Percentiles rank a stretch among this genome's conserved stretches.
These are phyloP conservation scores for Siniperca undulata DNA, from an alignment of 2,797 vertebrate genomes.

Conservation along the genomic window DNA sequence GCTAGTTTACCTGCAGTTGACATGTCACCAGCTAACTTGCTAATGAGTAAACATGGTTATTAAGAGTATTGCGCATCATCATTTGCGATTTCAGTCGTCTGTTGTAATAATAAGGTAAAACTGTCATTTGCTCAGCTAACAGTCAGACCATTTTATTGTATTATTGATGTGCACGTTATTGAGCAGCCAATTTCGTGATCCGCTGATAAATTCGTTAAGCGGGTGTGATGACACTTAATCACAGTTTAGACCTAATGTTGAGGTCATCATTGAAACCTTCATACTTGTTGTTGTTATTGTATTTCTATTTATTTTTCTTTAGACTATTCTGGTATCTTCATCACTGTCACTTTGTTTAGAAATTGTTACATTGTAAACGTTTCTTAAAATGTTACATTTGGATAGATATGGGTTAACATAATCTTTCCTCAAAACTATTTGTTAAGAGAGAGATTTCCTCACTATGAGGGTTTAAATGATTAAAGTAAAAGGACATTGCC, in stretches of 20 bases:
- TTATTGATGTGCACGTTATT: constrained; percentile 9
- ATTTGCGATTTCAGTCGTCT: background rate
- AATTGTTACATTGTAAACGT: background rate
- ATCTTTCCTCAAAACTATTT: background rate
- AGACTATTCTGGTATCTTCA: background rate
- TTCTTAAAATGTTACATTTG: background rate
- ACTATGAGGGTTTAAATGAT: background rate
- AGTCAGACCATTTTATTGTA: background rate
- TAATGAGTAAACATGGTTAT: constrained; percentile 40
- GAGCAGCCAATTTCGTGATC: background rate
- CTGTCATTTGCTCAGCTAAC: background rate
- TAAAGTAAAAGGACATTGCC: constrained; percentile 7
- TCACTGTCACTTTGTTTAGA: background rate
- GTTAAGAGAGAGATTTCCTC: background rate
- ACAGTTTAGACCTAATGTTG: background rate
- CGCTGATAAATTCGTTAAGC: background rate
- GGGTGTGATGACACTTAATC: constrained; percentile 5
- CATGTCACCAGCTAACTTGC: constrained; percentile 53
- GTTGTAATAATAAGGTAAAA: background rate
- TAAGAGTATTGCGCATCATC: background rate
- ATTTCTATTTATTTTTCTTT: background rate
- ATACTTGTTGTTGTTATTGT: background rate
- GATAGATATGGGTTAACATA: background rate
- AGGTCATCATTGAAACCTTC: background rate
- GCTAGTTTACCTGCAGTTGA: constrained; percentile 26